A percentile compares a stretch with the other conserved stretches of the same genome.
phyloP scores from a whole-genome alignment of 2,113 vertebrate species.

The Steatornis caripensis region DNA sequence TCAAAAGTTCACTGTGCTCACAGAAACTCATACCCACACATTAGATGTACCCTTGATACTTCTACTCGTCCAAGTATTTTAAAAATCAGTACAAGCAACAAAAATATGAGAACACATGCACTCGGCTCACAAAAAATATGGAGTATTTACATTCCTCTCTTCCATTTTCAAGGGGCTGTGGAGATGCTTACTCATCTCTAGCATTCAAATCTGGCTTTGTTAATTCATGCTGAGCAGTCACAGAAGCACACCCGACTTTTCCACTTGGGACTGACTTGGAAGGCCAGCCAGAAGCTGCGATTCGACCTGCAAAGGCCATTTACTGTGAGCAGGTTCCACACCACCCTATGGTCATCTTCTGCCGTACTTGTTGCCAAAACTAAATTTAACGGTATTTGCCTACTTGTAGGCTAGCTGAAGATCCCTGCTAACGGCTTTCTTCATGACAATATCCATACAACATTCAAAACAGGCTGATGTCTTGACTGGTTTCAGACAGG shows the following conservation, averaged over 20 bases:
- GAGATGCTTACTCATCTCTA: neutral
- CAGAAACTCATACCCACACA: neutral
- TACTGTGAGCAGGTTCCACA: neutral
- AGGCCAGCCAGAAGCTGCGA: neutral
- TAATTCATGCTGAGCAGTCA: neutral
- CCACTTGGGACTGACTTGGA: neutral
- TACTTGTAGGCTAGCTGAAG: neutral
- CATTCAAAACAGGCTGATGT: neutral
- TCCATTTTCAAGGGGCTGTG: neutral
- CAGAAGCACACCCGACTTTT: neutral
- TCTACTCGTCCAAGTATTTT: neutral
- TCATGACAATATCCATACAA: neutral
- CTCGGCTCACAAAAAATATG: rapidly evolving
- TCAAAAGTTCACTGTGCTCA: neutral
- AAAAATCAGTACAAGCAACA: neutral
- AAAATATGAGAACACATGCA: neutral
- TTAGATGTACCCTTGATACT: neutral
- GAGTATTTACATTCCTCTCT: neutral
- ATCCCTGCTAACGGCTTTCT: neutral
- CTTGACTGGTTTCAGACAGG: neutral
- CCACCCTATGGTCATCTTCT: neutral
- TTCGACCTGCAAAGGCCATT: neutral
- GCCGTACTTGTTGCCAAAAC: neutral
- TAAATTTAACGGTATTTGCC: neutral
- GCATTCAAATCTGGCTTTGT: neutral